Conservation (phyloP, 2,888 invertebrate species). For the Strigamia maritima region DNA sequence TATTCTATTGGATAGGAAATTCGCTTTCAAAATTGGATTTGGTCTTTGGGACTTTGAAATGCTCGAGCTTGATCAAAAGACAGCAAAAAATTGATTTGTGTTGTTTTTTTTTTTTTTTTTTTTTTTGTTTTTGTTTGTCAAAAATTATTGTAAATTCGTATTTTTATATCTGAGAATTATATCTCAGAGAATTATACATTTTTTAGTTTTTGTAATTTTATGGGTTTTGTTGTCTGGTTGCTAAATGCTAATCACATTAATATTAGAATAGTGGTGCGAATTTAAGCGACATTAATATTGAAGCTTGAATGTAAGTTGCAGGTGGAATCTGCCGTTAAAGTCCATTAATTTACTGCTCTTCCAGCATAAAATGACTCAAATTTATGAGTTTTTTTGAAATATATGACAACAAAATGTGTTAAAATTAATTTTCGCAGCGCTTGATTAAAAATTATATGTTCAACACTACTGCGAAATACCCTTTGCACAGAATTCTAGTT, state of each 20-base stretch:
- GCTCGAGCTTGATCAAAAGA: neutral
- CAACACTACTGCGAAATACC: too few relatives aligned
- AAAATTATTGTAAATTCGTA: too few relatives aligned
- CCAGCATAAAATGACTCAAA: neutral
- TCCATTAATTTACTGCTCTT: neutral
- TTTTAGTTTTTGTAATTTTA: too few relatives aligned
- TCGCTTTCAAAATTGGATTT: slow-evolving; percentile 4
- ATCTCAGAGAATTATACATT: too few relatives aligned
- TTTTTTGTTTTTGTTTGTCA: too few relatives aligned
- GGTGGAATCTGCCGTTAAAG: neutral
- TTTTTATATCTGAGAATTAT: too few relatives aligned
- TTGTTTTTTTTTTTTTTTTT: too few relatives aligned
- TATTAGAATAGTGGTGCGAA: neutral
- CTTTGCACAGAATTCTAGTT: neutral
- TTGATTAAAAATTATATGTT: neutral
- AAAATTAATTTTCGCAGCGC: neutral
- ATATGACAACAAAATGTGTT: neutral
- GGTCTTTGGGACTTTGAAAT: neutral
- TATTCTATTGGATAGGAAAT: neutral
- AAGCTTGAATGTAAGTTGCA: neutral
- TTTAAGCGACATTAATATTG: neutral
- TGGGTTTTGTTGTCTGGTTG: too few relatives aligned
- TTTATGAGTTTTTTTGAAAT: neutral
- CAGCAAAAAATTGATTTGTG: neutral
- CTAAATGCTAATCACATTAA: neutral